Evolutionary conservation across 37 sponge, comb jelly and placozoan genomes (phyloP).

Genomic region (Lycopodina hypogea): DNA sequence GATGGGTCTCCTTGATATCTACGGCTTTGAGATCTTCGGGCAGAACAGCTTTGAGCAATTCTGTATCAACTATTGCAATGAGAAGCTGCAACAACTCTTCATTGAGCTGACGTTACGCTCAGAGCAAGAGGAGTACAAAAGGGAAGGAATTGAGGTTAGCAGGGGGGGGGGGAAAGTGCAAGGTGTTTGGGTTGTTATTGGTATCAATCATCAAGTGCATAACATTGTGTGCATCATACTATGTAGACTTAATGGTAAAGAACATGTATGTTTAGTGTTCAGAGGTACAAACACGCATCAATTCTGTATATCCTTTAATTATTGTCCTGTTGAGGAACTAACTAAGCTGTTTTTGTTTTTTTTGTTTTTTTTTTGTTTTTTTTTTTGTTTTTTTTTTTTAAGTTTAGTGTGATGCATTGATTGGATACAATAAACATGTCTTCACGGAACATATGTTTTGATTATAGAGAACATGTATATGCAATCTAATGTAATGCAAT

Average conservation of each 20-base stretch:
- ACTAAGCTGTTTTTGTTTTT: too few species aligned
- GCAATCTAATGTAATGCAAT: too few species aligned
- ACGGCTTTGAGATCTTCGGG: constrained; percentile 84
- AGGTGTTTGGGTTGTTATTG: not conserved
- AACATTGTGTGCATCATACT: not conserved
- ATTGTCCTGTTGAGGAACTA: too few species aligned
- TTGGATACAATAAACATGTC: too few species aligned
- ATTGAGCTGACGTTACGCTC: constrained; percentile 78
- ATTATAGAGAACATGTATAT: too few species aligned
- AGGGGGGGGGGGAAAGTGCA: not conserved
- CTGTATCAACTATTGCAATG: constrained; percentile 92
- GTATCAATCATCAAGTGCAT: not conserved
- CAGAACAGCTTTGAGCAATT: constrained; percentile 84
- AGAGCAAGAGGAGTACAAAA: constrained; percentile 83
- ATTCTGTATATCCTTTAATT: too few species aligned
- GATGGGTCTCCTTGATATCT: constrained; percentile 84
- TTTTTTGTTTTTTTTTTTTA: too few species aligned
- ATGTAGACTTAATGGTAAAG: not conserved
- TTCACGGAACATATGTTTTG: too few species aligned
- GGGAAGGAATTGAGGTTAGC: constrained; percentile 76
- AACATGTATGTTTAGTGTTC: too few species aligned
- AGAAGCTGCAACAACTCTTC: constrained; percentile 89
- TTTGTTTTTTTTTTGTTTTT: too few species aligned
- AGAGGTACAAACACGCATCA: too few species aligned
- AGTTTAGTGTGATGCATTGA: too few species aligned